phyloP scores from a whole-genome alignment of 2,797 vertebrate genomes.

The Borostomias antarcticus region DNA sequence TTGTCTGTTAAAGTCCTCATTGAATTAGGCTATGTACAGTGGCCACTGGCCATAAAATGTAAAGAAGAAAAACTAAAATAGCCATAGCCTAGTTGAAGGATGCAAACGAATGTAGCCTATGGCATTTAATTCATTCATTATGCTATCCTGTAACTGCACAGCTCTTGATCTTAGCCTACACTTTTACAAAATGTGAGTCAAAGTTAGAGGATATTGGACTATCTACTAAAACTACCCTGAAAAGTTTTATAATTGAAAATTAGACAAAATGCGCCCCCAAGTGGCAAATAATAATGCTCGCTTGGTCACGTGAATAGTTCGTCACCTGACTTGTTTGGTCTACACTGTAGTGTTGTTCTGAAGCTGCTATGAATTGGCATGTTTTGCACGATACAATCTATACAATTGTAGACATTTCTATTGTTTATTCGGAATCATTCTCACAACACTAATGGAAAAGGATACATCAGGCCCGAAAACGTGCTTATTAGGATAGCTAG shows the following conservation, averaged over 20 bases:
- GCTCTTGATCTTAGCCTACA: no score
- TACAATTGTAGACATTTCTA: not conserved
- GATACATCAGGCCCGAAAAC: not conserved
- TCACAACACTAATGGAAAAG: not conserved
- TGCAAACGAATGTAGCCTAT: no score
- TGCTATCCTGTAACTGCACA: no score
- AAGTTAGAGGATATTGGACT: no score
- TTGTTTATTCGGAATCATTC: not conserved
- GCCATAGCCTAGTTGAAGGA: no score
- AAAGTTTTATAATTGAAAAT: not conserved
- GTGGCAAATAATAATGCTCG: not conserved
- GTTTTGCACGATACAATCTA: not conserved
- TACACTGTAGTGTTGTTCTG: not conserved
- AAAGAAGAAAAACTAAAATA: no score
- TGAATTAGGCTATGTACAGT: no score
- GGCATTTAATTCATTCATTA: no score
- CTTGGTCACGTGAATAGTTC: slow-evolving; percentile 64
- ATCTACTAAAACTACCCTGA: not conserved
- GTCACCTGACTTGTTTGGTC: slow-evolving; percentile 68
- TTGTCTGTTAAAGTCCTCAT: no score
- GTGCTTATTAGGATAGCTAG: not conserved
- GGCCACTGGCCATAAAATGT: no score
- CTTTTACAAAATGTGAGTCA: no score
- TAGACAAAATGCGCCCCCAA: slow-evolving; percentile 32
- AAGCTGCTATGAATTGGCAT: not conserved